Conservation (phyloP, 2,888 invertebrate genomes). For the Laspeyria flexula region DNA sequence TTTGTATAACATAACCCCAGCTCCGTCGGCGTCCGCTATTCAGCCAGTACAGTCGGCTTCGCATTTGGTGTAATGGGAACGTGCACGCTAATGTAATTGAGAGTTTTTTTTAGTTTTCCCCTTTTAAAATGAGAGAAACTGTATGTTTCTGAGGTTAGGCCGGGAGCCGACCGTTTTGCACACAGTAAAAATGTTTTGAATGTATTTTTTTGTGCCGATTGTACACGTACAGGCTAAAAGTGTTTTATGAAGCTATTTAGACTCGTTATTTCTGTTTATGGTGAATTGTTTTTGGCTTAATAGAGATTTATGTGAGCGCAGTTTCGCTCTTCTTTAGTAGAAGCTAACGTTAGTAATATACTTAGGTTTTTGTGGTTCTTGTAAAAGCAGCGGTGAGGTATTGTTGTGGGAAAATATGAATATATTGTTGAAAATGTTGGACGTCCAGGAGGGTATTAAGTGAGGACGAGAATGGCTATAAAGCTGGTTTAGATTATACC, state of each 20-base stretch:
- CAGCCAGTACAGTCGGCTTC: conserved; percentile 31
- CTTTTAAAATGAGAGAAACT: conserved; percentile 61
- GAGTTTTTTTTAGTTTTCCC: conserved; percentile 60
- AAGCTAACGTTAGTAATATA: background rate
- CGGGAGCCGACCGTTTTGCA: conserved; percentile 33
- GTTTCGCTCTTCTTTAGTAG: conserved; percentile 6
- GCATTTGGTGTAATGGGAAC: conserved; percentile 65
- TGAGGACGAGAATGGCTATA: background rate
- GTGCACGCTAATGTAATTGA: conserved; percentile 78
- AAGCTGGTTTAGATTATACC: background rate
- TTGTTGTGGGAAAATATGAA: background rate
- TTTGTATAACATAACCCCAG: conserved; percentile 33
- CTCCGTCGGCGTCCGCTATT: conserved; percentile 27
- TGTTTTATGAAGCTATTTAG: conserved; percentile 54
- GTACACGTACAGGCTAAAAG: conserved; percentile 37
- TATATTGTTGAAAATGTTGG: background rate
- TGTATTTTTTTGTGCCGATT: conserved; percentile 43
- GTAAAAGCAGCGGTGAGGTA: background rate
- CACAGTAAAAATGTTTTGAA: conserved; percentile 33
- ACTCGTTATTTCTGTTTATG: conserved; percentile 44
- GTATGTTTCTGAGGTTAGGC: conserved; percentile 57
- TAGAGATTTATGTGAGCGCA: conserved; percentile 23
- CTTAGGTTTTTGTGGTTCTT: background rate
- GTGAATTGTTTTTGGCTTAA: conserved; percentile 41
- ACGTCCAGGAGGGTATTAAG: background rate